phyloP scores from a whole-genome alignment of 1,140 invertebrate species.

The Tenebrio molitor region DNA sequence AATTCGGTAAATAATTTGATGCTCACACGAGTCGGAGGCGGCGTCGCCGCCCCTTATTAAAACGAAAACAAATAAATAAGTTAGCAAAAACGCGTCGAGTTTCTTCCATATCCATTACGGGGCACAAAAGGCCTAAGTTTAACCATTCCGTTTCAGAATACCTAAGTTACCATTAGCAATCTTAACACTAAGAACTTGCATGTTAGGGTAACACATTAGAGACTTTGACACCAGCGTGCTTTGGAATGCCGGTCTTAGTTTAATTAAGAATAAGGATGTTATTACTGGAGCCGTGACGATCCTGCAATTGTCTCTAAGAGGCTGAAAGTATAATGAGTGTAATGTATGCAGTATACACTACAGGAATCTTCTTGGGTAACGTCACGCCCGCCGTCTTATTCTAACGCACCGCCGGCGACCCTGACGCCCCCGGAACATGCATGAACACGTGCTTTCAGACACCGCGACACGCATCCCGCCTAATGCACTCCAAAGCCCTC shows the following conservation, averaged over 20 bases:
- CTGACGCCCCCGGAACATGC: background rate
- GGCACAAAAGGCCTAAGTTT: constrained; percentile 49
- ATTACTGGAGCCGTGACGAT: constrained; percentile 45
- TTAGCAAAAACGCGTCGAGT: background rate
- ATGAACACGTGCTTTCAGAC: too few relatives aligned
- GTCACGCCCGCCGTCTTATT: constrained; percentile 3
- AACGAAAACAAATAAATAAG: constrained; percentile 23
- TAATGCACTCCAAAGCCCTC: too few relatives aligned
- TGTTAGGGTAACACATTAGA: constrained; percentile 53
- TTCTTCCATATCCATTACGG: constrained; percentile 28
- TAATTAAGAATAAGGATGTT: constrained; percentile 54
- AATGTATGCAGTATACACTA: constrained; percentile 49
- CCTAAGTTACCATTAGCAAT: constrained; percentile 52
- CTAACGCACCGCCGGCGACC: background rate
- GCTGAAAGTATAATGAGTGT: constrained; percentile 53
- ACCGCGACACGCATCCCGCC: too few relatives aligned
- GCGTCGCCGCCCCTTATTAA: background rate
- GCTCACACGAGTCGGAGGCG: constrained; percentile 2
- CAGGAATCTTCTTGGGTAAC: constrained; percentile 32
- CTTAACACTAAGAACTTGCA: constrained; percentile 53
- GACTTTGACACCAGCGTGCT: constrained; percentile 50
- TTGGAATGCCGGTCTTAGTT: constrained; percentile 52
- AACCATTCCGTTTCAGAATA: constrained; percentile 53
- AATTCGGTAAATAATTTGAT: constrained; percentile 46
- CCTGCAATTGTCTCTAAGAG: constrained; percentile 50